A percentile compares a stretch with the other conserved stretches of the same genome.
These are phyloP conservation scores for Ophion slaviceki DNA, from an alignment of 2,888 invertebrate genomes.

Conservation along the genomic window DNA sequence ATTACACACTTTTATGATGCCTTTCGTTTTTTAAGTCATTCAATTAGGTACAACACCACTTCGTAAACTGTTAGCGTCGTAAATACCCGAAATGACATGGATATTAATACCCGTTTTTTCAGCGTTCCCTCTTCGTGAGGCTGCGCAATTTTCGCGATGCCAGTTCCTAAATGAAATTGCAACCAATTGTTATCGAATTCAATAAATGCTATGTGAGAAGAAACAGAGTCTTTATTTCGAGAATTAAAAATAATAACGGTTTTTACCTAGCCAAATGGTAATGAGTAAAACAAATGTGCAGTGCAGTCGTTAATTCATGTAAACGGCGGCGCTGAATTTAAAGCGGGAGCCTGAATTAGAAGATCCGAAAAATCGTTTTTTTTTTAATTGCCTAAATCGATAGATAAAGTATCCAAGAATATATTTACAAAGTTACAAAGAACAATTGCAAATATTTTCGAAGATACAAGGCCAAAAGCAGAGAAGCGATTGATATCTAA, in stretches of 20 bases:
- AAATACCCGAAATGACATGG: constrained; percentile 23
- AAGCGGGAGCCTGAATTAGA: too few species aligned
- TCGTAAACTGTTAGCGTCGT: constrained; percentile 28
- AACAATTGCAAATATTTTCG: too few species aligned
- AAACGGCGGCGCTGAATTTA: neutral
- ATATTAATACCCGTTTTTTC: constrained; percentile 22
- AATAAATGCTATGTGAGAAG: neutral
- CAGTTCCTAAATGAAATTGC: neutral
- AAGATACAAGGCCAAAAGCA: too few species aligned
- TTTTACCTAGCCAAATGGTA: too few species aligned
- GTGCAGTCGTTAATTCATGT: neutral
- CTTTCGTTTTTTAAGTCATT: neutral
- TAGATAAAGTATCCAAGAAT: too few species aligned
- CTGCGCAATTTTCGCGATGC: neutral
- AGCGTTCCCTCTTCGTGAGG: neutral
- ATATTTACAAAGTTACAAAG: too few species aligned
- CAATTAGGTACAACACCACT: neutral
- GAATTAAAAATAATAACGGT: neutral
- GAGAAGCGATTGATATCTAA: too few species aligned
- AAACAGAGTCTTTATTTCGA: neutral
- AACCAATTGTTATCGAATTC: neutral
- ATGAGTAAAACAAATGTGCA: too few species aligned
- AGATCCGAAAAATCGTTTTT: too few species aligned
- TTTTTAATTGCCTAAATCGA: too few species aligned
- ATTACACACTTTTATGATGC: neutral